Evolutionary conservation across 2,888 invertebrate species (phyloP).

Genomic region (Trichogramma dendrolimi): DNA sequence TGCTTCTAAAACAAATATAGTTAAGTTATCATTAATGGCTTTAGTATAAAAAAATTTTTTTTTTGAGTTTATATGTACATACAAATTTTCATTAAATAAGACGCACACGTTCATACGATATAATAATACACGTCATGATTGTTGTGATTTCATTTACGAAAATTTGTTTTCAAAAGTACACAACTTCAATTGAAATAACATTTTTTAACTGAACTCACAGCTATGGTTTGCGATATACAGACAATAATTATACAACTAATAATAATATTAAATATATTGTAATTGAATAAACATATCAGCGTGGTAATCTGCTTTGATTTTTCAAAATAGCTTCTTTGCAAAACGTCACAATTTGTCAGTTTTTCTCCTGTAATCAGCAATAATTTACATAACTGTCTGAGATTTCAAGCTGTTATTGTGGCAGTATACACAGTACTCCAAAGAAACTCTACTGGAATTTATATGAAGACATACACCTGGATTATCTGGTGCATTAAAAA

Average conservation of each 20-base stretch:
- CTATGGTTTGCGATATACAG: constrained; percentile 20
- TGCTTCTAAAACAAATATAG: too few species aligned
- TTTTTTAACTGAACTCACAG: constrained; percentile 4
- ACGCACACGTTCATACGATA: too few species aligned
- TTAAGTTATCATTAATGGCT: too few species aligned
- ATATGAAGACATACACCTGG: constrained; percentile 60
- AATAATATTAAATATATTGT: constrained; percentile 10
- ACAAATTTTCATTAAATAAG: too few species aligned
- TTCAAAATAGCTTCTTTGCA: too few species aligned
- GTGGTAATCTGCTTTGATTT: too few species aligned
- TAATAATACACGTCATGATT: too few species aligned
- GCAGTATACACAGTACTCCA: constrained; percentile 59
- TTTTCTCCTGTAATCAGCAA: too few species aligned
- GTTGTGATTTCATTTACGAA: background rate
- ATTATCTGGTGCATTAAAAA: constrained; percentile 42
- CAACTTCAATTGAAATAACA: constrained; percentile 13
- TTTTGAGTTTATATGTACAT: too few species aligned
- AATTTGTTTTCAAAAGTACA: constrained; percentile 11
- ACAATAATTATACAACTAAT: constrained; percentile 18
- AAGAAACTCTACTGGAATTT: constrained; percentile 56
- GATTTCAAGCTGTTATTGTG: constrained; percentile 50
- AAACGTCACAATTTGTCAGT: too few species aligned
- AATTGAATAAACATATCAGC: too few species aligned
- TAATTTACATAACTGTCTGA: background rate
- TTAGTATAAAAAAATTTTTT: too few species aligned